These are phyloP conservation scores for Danio choprae DNA, from an alignment of 2,797 vertebrate genomes.

Conservation along the genomic window DNA sequence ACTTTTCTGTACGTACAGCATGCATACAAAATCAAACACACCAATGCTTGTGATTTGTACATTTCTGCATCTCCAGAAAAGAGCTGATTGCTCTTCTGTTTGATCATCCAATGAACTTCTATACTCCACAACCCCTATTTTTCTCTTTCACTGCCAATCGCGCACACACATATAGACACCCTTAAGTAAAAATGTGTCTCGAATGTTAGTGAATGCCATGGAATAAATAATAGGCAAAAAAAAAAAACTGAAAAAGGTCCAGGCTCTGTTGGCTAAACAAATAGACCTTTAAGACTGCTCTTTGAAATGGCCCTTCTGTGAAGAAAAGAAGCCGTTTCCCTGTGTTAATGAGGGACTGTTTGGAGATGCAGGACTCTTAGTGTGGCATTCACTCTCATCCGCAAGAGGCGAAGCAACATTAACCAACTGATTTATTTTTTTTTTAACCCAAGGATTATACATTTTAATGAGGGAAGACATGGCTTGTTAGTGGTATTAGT, in stretches of 20 bases:
- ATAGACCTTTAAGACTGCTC: constrained; percentile 55
- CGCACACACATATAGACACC: constrained; percentile 40
- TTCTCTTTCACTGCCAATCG: constrained; percentile 39
- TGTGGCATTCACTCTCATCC: constrained; percentile 58
- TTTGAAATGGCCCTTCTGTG: constrained; percentile 62
- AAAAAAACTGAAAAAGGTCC: constrained; percentile 25
- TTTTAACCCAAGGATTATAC: constrained; percentile 68
- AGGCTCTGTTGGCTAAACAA: constrained; percentile 61
- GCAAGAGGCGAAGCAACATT: constrained; percentile 62
- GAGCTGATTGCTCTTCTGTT: constrained; percentile 61
- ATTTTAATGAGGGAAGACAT: constrained; percentile 82
- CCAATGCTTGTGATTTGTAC: background rate
- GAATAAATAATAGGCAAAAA: constrained; percentile 47
- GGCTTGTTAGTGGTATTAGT: constrained; percentile 83
- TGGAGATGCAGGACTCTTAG: constrained; percentile 59
- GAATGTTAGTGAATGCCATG: constrained; percentile 30
- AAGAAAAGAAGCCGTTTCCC: constrained; percentile 55
- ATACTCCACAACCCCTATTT: background rate
- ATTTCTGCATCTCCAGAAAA: constrained; percentile 38
- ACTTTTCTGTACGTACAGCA: constrained; percentile 33
- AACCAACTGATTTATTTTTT: constrained; percentile 64
- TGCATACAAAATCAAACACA: constrained; percentile 35
- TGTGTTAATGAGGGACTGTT: constrained; percentile 65
- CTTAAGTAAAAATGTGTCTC: constrained; percentile 48
- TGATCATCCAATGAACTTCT: constrained; percentile 47